A percentile compares a stretch with the other conserved stretches of the same genome.
Evolutionary conservation across 30 jellyfish, hydroid and myxozoan genomes (phyloP).

Genomic region (Hydractinia symbiolongicarpus): DNA sequence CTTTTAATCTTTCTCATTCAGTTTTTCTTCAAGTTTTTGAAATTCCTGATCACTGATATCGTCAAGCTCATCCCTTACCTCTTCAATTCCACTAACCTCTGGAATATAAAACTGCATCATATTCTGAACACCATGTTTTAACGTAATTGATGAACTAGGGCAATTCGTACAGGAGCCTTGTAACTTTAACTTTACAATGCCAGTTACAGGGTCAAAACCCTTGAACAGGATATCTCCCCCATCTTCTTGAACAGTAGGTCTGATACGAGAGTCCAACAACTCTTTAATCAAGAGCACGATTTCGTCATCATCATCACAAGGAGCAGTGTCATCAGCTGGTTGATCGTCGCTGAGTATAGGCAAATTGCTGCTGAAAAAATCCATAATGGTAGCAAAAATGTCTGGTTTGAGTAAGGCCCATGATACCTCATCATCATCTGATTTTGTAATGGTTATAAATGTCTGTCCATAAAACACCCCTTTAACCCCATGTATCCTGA

Average conservation of each 20-base stretch:
- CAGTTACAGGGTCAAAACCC: slow-evolving; percentile 91
- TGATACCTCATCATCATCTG: slow-evolving; percentile 62
- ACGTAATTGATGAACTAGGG: slow-evolving; percentile 92
- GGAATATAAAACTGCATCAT: slow-evolving; percentile 99
- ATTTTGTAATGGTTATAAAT: slow-evolving; percentile 78
- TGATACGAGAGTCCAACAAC: slow-evolving; percentile 82
- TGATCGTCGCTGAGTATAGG: slow-evolving; percentile 68
- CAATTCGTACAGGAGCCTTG: slow-evolving; percentile 99
- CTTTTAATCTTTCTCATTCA: slow-evolving; percentile 30
- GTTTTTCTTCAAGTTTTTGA: slow-evolving; percentile 64
- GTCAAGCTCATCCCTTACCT: slow-evolving; percentile 90
- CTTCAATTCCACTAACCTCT: slow-evolving; percentile 89
- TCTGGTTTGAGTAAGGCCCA: slow-evolving; percentile 98
- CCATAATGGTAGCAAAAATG: slow-evolving; percentile 92
- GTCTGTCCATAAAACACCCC: slow-evolving; percentile 83
- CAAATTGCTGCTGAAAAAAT: slow-evolving; percentile 73
- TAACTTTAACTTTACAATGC: slow-evolving; percentile 69
- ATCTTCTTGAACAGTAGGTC: slow-evolving; percentile 99
- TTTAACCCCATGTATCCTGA: slow-evolving; percentile 76
- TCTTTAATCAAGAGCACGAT: slow-evolving; percentile 77
- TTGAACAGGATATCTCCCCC: slow-evolving; percentile 96
- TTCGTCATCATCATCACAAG: slow-evolving; percentile 77
- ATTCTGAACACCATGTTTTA: slow-evolving; percentile 90
- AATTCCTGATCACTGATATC: slow-evolving; percentile 59
- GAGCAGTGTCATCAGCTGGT: slow-evolving; percentile 43